These are phyloP conservation scores for Pteruthius melanotis DNA, from an alignment of 2,113 vertebrate genomes.

Conservation along the genomic window DNA sequence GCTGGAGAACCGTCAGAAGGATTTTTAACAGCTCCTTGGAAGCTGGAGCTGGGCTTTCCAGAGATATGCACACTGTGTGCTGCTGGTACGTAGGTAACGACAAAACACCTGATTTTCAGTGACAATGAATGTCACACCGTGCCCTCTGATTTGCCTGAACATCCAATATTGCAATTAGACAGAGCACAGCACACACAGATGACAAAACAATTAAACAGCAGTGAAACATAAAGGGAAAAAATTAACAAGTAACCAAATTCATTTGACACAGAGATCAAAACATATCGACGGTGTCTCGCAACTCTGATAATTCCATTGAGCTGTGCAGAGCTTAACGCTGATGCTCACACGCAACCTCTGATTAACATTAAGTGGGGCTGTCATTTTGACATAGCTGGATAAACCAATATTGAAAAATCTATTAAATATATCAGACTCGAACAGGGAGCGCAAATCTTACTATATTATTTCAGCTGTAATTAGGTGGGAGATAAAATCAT, in stretches of 20 bases:
- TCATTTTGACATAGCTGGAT: conserved; percentile 71
- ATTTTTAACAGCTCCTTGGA: neutral
- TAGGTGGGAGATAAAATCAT: conserved; percentile 67
- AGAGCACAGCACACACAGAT: neutral
- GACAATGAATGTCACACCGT: neutral
- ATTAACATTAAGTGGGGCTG: conserved; percentile 74
- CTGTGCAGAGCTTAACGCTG: conserved; percentile 45
- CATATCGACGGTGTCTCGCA: conserved; percentile 66
- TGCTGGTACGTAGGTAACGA: neutral
- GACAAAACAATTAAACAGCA: conserved; percentile 59
- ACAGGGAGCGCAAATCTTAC: conserved; percentile 60
- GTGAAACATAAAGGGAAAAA: conserved; percentile 53
- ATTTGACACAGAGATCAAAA: conserved; percentile 74
- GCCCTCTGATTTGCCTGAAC: conserved; percentile 22
- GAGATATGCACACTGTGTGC: rapidly evolving
- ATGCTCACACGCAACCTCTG: conserved; percentile 58
- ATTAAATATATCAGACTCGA: conserved; percentile 71
- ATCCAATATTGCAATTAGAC: conserved; percentile 4
- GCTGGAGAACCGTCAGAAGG: neutral
- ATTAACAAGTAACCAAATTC: conserved; percentile 58
- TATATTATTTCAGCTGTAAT: conserved; percentile 73
- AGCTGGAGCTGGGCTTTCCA: neutral
- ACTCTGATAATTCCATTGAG: conserved; percentile 67
- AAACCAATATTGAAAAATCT: conserved; percentile 76
- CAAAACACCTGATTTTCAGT: neutral